Conservation (phyloP, 2,113 vertebrate genomes). For the Corythaixoides concolor region DNA sequence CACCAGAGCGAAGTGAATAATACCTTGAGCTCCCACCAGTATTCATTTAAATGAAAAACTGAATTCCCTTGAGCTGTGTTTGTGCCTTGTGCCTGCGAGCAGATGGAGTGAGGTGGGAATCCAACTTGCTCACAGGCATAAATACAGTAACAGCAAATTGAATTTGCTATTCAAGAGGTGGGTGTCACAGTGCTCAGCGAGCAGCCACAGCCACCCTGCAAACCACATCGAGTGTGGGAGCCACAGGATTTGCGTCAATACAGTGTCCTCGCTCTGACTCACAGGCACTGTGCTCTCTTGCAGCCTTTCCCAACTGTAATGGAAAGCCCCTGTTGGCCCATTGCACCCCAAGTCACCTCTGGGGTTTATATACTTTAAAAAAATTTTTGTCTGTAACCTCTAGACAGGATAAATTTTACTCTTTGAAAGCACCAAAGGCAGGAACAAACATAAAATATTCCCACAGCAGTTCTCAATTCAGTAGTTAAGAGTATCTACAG, state of each 20-base stretch:
- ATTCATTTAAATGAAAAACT: constrained; percentile 32
- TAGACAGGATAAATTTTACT: background rate
- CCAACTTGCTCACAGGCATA: background rate
- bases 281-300: background rate
- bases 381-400: background rate
- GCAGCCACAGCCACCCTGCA: background rate
- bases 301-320: background rate
- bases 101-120: constrained; percentile 39
- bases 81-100: constrained; percentile 21
- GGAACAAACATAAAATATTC: background rate
- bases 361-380: background rate
- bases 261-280: background rate
- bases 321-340: background rate
- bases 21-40: background rate
- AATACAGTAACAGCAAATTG: constrained; percentile 28
- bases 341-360: fast-evolving
- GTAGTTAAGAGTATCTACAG: background rate
- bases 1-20: background rate
- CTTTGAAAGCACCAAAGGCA: background rate
- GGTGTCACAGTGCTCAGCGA: background rate
- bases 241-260: background rate
- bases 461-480: background rate
- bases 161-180: background rate
- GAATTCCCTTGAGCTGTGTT: background rate
- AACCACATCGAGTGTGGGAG: background rate